Evolutionary conservation across 1,140 invertebrate genomes (phyloP), one percentile per base, ranked within the genome.

Genomic region (Protaetia brevitarsis): DNA sequence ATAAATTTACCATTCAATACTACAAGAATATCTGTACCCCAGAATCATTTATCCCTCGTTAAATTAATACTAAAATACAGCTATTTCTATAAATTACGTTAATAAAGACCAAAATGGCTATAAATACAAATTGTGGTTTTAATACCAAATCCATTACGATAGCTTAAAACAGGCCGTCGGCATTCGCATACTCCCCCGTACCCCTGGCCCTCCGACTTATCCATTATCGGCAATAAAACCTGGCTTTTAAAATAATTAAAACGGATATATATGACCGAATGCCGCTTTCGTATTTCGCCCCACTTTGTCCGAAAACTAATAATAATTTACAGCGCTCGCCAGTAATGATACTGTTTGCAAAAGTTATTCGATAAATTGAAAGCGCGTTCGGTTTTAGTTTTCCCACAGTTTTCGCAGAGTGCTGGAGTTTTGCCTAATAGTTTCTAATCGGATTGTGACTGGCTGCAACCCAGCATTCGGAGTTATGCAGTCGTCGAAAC

Each of bases 161-260:
- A n/a, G 16, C 41, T 51, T 51, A 51, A 51, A 51, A 51, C 41
- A 51, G 19, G 26, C 13, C 41, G 19, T 8, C 16, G 2, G 13
- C 41, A 26, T 51, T 51, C 26, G 41, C 26, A 23, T 51, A 16
- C 26, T 8, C 37, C 41, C 7, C 41, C 21, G 26, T 19, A 6
- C 8, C 41, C 3, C 13, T 19, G 10, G 7, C 13, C 41, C 10
- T 8, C 11, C 41, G 0, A 6, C 26, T 51, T 26, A 19, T 19
- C 41, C 41, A 51, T 51, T 51, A 51, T 51, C 41, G 21, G 41
- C 41, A 51, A 51, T 51, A 51, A 51, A 51, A 51, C 41, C 26
- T 51, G 41, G 41, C 41, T 51, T 51, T 51, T 51, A 51, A 51
- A 51, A 51, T 51, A 51, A 51, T 51, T 51, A 51, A 51, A 51